Percentiles rank a stretch among this genome's conserved stretches.
Conservation (phyloP, 2,113 vertebrate genomes). For the Canis aureus region DNA sequence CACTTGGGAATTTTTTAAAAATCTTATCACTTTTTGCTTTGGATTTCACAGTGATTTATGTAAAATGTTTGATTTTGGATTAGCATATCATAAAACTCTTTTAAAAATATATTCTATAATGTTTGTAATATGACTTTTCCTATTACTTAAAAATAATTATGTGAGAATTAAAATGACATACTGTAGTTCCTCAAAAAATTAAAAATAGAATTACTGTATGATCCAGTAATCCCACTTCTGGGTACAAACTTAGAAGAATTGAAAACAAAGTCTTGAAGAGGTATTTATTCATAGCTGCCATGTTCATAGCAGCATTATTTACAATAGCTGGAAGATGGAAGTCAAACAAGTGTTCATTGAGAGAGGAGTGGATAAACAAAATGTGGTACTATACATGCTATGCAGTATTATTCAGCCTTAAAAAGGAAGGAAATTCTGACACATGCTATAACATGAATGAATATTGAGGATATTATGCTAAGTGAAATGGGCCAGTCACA, state of each 20-base stretch:
- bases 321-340: neutral
- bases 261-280: neutral
- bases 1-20: neutral
- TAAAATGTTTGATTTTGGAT: conserved; percentile 10
- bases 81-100: neutral
- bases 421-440: neutral
- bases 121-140: neutral
- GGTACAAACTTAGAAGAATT: neutral
- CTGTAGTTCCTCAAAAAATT: neutral
- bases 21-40: neutral
- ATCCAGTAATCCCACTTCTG: neutral
- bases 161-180: neutral
- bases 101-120: neutral
- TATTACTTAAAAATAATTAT: neutral
- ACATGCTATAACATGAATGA: neutral
- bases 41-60: neutral
- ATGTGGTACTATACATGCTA: neutral
- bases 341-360: neutral
- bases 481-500: neutral
- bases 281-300: neutral
- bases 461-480: neutral
- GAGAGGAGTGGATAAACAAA: neutral
- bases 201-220: neutral
- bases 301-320: neutral
- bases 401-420: neutral